Evolutionary conservation across 92 coral and sea anemone species (phyloP).

Genomic region (Plumapathes pennacea): DNA sequence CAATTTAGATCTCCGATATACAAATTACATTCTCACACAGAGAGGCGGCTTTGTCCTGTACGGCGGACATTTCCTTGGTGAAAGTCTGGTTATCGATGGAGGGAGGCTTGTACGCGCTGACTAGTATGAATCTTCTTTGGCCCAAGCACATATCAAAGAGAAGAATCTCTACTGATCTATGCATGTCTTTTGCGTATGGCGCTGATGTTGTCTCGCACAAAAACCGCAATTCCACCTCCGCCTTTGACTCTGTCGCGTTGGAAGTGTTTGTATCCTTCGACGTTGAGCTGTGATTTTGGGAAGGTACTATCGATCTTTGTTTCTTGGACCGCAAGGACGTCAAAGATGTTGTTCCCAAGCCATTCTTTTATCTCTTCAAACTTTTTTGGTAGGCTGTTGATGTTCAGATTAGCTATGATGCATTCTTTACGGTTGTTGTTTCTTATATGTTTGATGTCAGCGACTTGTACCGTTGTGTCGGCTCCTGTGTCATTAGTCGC

Average conservation of each 20-base stretch:
- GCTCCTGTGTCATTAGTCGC: too few species aligned
- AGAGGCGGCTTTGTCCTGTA: constrained; percentile 9
- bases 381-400: constrained; percentile 39
- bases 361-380: constrained; percentile 52
- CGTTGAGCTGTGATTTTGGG: constrained; percentile 43
- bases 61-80: background rate
- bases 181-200: constrained; percentile 5
- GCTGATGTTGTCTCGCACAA: constrained; percentile 22
- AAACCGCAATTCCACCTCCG: constrained; percentile 34
- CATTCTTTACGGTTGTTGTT: constrained; percentile 24
- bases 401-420: constrained; percentile 27
- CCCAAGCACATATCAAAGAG: constrained; percentile 21
- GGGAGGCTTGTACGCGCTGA: constrained; percentile 41
- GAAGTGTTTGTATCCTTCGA: constrained; percentile 31
- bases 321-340: constrained; percentile 47
- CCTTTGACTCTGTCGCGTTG: constrained; percentile 37
- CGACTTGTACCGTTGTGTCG: too few species aligned
- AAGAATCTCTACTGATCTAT: constrained; percentile 19
- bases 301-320: constrained; percentile 50
- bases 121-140: constrained; percentile 13
- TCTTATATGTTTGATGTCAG: constrained; percentile 4
- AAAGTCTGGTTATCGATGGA: constrained; percentile 18
- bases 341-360: constrained; percentile 24
- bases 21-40: constrained; percentile 20
- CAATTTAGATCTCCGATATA: constrained; percentile 23